Evolutionary conservation across 2,113 vertebrate species (phyloP).

Genomic region (Furnarius figulus): DNA sequence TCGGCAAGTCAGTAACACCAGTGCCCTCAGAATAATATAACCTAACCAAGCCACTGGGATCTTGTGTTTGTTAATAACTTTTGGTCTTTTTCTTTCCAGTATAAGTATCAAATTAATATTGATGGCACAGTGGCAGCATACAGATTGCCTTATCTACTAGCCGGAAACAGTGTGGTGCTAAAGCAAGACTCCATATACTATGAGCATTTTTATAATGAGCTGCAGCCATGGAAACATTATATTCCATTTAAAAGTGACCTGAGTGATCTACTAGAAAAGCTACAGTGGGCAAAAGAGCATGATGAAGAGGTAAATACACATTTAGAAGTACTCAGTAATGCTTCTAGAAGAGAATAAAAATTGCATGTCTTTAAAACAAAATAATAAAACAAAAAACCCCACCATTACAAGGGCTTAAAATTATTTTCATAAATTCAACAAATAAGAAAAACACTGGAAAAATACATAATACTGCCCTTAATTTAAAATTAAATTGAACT

Average conservation of each 20-base stretch:
- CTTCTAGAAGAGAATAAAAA: neutral
- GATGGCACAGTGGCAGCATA: constrained; percentile 97
- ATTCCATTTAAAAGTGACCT: constrained; percentile 91
- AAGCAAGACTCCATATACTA: constrained; percentile 97
- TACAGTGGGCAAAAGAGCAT: constrained; percentile 92
- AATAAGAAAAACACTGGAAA: neutral
- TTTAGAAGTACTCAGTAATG: neutral
- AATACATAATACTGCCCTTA: neutral
- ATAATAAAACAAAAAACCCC: neutral
- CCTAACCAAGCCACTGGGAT: neutral
- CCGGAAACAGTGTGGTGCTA: constrained; percentile 92
- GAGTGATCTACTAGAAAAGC: constrained; percentile 91
- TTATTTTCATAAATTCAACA: neutral
- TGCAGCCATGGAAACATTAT: constrained; percentile 92
- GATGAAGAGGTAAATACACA: constrained; percentile 84
- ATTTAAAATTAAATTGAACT: neutral
- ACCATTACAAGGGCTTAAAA: neutral
- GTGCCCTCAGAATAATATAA: neutral
- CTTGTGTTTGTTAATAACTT: neutral
- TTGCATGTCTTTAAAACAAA: neutral
- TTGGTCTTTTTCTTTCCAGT: constrained; percentile 75
- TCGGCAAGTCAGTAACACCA: constrained; percentile 19
- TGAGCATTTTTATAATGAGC: constrained; percentile 93
- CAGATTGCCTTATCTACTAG: constrained; percentile 91
- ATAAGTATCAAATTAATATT: constrained; percentile 96